Percentiles rank a stretch among this genome's conserved stretches.
These are phyloP conservation scores for Gadus macrocephalus DNA, from an alignment of 2,113 vertebrate species.

Conservation along the genomic window DNA sequence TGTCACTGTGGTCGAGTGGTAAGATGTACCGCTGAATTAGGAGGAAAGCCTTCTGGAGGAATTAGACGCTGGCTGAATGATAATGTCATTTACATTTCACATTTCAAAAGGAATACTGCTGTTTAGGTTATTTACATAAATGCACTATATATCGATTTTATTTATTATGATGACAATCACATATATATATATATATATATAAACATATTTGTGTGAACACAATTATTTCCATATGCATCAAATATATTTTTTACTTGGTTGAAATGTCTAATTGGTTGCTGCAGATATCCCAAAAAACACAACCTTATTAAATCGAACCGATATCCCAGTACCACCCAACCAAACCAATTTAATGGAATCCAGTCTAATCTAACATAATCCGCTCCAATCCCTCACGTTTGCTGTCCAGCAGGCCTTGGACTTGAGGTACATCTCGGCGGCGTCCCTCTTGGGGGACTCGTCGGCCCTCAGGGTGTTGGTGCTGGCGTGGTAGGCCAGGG, in stretches of 20 bases:
- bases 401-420: constrained; percentile 95
- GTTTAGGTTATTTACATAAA: no score
- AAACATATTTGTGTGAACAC: no score
- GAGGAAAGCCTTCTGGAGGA: no score
- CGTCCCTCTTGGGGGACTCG: constrained; percentile 87
- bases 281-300: background rate
- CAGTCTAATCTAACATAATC: background rate
- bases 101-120: no score
- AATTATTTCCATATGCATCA: no score
- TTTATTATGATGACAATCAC: background rate
- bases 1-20: no score
- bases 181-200: background rate
- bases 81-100: no score
- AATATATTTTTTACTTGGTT: background rate
- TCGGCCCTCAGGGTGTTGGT: constrained; percentile 70
- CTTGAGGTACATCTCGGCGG: constrained; percentile 91
- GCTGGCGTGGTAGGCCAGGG: constrained; percentile 87
- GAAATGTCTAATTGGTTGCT: background rate
- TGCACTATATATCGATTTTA: background rate
- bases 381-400: constrained; percentile 80
- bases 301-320: background rate
- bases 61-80: no score
- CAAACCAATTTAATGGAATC: background rate
- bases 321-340: no score
- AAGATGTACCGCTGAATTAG: no score